Base-by-base conservation (phyloP, 2,888 invertebrate genomes). In the Margaritifera margaritifera region DNA sequence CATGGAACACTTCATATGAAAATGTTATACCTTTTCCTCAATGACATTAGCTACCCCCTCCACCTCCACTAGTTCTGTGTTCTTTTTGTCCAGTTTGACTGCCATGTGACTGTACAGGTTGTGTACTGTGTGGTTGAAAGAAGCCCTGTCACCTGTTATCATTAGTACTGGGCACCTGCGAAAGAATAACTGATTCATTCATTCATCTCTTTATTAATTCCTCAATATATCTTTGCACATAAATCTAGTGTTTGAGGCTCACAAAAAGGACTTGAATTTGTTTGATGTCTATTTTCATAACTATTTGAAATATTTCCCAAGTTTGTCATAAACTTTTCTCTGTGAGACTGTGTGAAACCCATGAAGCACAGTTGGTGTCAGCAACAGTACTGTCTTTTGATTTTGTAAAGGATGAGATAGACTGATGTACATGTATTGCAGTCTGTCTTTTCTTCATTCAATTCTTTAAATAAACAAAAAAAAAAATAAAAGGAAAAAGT, bases 11-110 rank as follows among this genome's bases (percentile, higher is more conserved):
- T 42, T 42, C 11, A 42, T 42, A 42, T 42, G 42, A 42, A n/a
- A n/a, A n/a, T n/a, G 24, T 53, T 55, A 55, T 73, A 96, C 96
- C 87, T 94, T 93, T 91, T 96, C 96, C 75, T 94, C 93, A 72
- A 96, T 91, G 8, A 96, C 95, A 90, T 96, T 96, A n/a, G 95
- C 95, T 62, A 94, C 95, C 72, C 94, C 93, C 84, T 96, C 96
- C 73, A 96, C 93, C 89, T 95, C 95, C 66, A 96, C 91, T 75
- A 96, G 93, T 73, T 95, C 95, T 64, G 95, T 94, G 86, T 94
- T 94, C 84, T 94, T 94, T 88, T 95, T 95, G 87, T 95, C 94
- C 64, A 85, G 72, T 51, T 80, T 78, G 61, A 85, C 82, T 31
- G 84, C 74, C 80, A 89, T 82, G 53, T 81, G 69, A 64, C 82